phyloP scores from a whole-genome alignment of 2,113 vertebrate species.

The Nanorana parkeri region DNA sequence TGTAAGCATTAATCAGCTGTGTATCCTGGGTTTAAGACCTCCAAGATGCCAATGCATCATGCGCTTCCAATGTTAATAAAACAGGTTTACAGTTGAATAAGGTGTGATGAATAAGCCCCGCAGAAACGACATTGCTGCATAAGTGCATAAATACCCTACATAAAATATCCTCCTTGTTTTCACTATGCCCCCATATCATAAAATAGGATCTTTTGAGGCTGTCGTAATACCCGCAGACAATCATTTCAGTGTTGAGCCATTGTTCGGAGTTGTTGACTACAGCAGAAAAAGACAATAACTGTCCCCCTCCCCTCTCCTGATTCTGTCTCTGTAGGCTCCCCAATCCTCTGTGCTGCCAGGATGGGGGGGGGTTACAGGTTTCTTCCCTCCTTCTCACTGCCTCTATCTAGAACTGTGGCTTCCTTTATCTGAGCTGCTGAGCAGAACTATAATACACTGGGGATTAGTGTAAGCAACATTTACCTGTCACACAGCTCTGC shows the following conservation, averaged over 20 bases:
- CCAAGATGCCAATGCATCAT: too few species aligned
- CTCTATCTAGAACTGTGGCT: not conserved
- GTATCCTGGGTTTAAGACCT: too few species aligned
- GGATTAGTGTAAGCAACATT: slow-evolving; percentile 53
- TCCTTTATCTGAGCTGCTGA: slow-evolving; percentile 42
- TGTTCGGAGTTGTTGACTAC: slow-evolving; percentile 45
- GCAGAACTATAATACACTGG: slow-evolving; percentile 43
- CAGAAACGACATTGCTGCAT: too few species aligned
- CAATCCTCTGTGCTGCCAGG: not conserved
- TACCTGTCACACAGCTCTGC: slow-evolving; percentile 50
- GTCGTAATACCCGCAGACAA: not conserved
- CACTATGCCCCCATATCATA: too few species aligned
- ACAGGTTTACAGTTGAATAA: too few species aligned
- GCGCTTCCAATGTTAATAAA: too few species aligned
- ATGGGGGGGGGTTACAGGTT: slow-evolving; percentile 17
- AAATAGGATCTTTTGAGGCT: not conserved
- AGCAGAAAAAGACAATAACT: slow-evolving; percentile 6
- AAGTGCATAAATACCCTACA: too few species aligned
- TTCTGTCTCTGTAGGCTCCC: not conserved
- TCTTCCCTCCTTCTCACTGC: not conserved
- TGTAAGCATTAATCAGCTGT: too few species aligned
- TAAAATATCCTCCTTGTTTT: too few species aligned
- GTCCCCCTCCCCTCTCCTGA: slow-evolving; percentile 11
- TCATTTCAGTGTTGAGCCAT: not conserved
- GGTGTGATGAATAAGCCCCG: too few species aligned